Evolutionary conservation across 2,113 vertebrate genomes (phyloP), one percentile per base, ranked within the genome.

Genomic region (Caranx ignobilis): DNA sequence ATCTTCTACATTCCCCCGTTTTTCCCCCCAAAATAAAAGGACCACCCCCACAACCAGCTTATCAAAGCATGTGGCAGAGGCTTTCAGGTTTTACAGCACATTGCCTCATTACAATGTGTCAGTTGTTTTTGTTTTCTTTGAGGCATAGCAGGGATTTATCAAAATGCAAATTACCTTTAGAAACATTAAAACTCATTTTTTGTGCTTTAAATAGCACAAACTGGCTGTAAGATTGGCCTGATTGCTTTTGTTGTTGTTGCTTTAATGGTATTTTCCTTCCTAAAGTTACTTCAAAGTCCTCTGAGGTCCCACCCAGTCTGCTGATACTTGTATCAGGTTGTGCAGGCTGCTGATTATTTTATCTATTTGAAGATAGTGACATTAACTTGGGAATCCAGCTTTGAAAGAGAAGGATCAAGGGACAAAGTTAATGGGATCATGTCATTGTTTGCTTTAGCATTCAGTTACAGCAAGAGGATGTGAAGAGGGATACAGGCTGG

Each of bases 361-460:
- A 84, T 81, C 68, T 48, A 6, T 47, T n/a, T 35, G 15, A 62
- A 59, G 50, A 55, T 34, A 39, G 41, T 41, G n/a, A 26, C 34
- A 41, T 15, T 21, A 67, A 56, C 12, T 48, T 4, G 0, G 43
- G 60, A 39, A 11, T 45, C 52, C 57, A 32, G n/a, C 21, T 34
- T 54, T 71, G 34, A 41, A 21, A 45, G 26, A 54, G 6, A 13
- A 3, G 4, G 37, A 39, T 72, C 59, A 50, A 11, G n/a, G 31
- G 63, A 11, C 71, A 77, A 21, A 74, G 73, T 74, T 86, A 84
- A 89, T 79, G 7, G 70, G 82, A 87, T 88, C 77, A 79, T 41
- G 32, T 26, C 63, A 73, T 8, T 77, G 76, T 82, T 81, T 74
- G 47, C 65, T 56, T 65, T 43, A 21, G 52, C 18, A 50, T n/a